Base-by-base conservation (phyloP, 1,140 invertebrate species). In the Catajapyx aquilonaris region DNA sequence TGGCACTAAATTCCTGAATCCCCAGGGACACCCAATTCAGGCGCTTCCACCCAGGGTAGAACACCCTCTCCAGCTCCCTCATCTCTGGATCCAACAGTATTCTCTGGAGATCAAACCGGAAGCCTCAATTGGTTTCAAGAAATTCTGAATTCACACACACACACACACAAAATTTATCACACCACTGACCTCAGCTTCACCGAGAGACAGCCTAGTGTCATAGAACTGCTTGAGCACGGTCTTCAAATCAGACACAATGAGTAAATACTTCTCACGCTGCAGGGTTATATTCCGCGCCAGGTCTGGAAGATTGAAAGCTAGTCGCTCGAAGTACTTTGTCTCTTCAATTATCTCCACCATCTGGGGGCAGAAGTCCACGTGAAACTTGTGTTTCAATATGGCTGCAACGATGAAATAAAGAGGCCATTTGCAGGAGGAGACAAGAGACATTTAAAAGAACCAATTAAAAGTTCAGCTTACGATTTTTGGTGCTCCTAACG, bases 21-120 rank as follows among this genome's bases (percentile, higher is more conserved):
- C 74, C 72, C 2, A 87, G 58, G 1, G 80, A 81, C 41, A 71
- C 76, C 84, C 84, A 90, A 37, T 75, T 81, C 20, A 85, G 71
- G 20, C 83, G 65, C 4, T 71, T 74, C 0, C 79, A 52, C 5
- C 83, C 84, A 18, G 80, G 77, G 39, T 78, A 66, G 35, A 91
- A 76, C 30, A 72, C 65, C 17, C 73, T 65, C 47, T 85, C 77
- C 31, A 83, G 66, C 25, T 81, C 69, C 47, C 67, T 58, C 3
- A 87, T 62, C 13, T 28, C 23, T 9, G n/a, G n/a, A n/a, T n/a
- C n/a, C n/a, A n/a, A n/a, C n/a, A n/a, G n/a, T n/a, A n/a, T n/a
- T n/a, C n/a, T n/a, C n/a, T n/a, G n/a, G n/a, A n/a, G n/a, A n/a
- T n/a, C n/a, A n/a, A n/a, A n/a, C n/a, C 39, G 37, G 66, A 51